Evolutionary conservation across 2,113 vertebrate genomes (phyloP).

Genomic region (Rhabdomys dilectus): DNA sequence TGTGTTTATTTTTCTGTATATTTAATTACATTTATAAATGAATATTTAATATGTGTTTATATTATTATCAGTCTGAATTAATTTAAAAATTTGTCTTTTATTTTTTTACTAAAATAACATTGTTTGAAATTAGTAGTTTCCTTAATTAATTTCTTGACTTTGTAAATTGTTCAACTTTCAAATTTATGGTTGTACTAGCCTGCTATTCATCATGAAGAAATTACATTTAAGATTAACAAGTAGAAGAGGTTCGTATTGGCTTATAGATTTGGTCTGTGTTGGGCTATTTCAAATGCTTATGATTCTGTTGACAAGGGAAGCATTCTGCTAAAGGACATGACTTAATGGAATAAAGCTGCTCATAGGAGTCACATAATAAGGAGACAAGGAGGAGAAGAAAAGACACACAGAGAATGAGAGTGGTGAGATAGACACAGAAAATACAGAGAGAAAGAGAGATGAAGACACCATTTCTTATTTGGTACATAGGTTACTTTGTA

Average conservation of each 20-base stretch:
- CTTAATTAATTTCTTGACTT: background rate
- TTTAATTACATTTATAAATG: background rate
- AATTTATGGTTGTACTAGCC: too few relatives aligned
- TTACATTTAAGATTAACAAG: background rate
- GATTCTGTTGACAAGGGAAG: too few relatives aligned
- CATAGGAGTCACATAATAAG: rapidly evolving
- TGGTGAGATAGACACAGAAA: background rate
- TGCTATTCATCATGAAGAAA: background rate
- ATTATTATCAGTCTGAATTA: background rate
- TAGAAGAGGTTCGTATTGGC: background rate
- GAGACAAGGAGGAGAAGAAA: background rate
- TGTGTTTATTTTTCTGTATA: background rate
- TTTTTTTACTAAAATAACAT: background rate
- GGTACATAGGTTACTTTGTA: background rate
- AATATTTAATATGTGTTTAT: background rate
- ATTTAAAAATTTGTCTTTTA: background rate
- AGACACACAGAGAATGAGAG: too few relatives aligned
- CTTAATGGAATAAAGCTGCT: background rate
- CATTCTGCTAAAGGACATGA: background rate
- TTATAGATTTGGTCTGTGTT: background rate
- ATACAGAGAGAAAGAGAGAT: background rate
- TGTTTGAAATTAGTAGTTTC: background rate
- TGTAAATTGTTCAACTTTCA: background rate
- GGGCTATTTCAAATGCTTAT: background rate
- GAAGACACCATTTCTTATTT: background rate